These are phyloP conservation scores for Hirundichthys speculiger DNA, from an alignment of 2,113 vertebrate species.

Conservation along the genomic window DNA sequence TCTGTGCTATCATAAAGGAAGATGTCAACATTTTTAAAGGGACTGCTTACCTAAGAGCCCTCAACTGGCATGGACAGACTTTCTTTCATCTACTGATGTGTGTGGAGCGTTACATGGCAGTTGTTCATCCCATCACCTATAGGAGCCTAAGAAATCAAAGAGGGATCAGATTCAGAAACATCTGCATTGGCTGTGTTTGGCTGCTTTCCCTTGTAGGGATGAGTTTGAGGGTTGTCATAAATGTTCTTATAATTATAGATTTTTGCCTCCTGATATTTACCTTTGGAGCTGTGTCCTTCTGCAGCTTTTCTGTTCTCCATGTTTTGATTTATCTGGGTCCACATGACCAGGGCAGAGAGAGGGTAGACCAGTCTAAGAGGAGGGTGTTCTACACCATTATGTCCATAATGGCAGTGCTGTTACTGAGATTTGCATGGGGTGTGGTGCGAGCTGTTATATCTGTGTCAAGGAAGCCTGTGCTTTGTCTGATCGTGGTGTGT, in stretches of 20 bases:
- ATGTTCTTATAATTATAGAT: background rate
- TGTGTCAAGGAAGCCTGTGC: fast-evolving
- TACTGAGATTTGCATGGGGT: background rate
- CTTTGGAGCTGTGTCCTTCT: background rate
- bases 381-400: conserved; percentile 4
- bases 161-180: conserved; percentile 5
- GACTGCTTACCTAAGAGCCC: fast-evolving
- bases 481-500: background rate
- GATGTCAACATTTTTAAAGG: background rate
- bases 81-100: background rate
- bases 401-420: background rate
- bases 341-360: background rate
- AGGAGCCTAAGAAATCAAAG: background rate
- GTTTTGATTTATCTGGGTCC: background rate
- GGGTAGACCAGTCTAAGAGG: background rate
- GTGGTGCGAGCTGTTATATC: background rate
- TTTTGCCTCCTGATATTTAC: background rate
- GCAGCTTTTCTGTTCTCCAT: background rate
- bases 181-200: background rate
- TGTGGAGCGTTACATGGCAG: conserved; percentile 19
- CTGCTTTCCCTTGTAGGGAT: background rate
- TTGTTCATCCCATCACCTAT: conserved; percentile 14
- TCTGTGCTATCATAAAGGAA: background rate
- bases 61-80: background rate
- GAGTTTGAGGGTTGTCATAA: fast-evolving